These are phyloP conservation scores for Drosophila anomalata DNA, from an alignment of 2,888 invertebrate species.

Conservation along the genomic window DNA sequence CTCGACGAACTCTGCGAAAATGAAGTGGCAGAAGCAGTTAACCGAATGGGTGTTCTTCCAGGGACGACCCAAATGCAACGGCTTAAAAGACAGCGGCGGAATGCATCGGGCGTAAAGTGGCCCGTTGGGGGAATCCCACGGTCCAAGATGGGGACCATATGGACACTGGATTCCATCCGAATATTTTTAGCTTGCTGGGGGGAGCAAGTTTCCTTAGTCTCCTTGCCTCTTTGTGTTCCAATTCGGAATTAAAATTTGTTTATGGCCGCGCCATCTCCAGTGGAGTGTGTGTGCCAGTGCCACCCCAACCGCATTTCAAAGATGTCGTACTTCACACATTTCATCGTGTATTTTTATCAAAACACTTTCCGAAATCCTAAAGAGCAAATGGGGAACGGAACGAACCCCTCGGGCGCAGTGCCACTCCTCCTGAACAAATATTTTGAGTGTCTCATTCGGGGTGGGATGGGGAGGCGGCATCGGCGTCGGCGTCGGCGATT, in stretches of 20 bases:
- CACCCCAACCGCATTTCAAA: slow-evolving; percentile 25
- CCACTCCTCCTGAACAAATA: slow-evolving; percentile 49
- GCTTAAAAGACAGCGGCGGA: neutral
- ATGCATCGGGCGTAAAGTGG: neutral
- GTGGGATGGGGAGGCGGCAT: slow-evolving; percentile 14
- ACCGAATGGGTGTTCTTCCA: slow-evolving; percentile 8
- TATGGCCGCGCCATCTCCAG: slow-evolving; percentile 25
- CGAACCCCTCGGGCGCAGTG: slow-evolving; percentile 1
- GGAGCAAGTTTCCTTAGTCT: neutral
- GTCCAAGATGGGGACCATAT: slow-evolving; percentile 27
- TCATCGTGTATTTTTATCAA: slow-evolving; percentile 57
- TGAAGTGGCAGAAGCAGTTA: slow-evolving; percentile 30
- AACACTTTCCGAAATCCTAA: slow-evolving; percentile 54
- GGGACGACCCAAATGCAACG: neutral
- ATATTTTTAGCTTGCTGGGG: slow-evolving; percentile 27
- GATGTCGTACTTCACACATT: slow-evolving; percentile 49
- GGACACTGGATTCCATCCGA: neutral
- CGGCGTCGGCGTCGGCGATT: slow-evolving; percentile 21
- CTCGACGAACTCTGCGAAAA: slow-evolving; percentile 32
- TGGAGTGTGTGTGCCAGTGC: too few relatives aligned
- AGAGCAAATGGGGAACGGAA: slow-evolving; percentile 7
- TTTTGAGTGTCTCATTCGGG: slow-evolving; percentile 40
- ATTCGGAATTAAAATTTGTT: slow-evolving; percentile 19
- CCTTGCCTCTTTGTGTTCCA: slow-evolving; percentile 1
- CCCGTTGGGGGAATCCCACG: slow-evolving; percentile 28